Percentiles rank a stretch among this genome's conserved stretches.
Conservation (phyloP, 1,140 invertebrate genomes). For the Asbolus verrucosus region DNA sequence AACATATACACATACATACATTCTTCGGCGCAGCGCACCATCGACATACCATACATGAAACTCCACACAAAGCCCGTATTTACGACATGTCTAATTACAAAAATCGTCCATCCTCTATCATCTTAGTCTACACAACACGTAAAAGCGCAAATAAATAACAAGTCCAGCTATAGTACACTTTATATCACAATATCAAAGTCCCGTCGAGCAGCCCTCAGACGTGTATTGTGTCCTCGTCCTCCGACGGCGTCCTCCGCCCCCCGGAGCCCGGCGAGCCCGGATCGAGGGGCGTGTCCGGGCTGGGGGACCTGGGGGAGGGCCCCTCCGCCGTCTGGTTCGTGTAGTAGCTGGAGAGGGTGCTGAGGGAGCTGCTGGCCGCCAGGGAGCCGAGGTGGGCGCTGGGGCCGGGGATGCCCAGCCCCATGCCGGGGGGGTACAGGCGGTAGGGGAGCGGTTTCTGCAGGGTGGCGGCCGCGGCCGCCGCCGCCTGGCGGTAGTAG, state of each 20-base stretch:
- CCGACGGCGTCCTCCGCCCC: constrained; percentile 67
- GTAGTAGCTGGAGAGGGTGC: constrained; percentile 73
- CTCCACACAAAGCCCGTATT: constrained; percentile 51
- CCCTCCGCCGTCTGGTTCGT: constrained; percentile 67
- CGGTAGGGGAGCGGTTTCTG: constrained; percentile 91
- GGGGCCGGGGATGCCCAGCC: constrained; percentile 72
- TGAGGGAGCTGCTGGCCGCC: constrained; percentile 70
- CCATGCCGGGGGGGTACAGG: constrained; percentile 74
- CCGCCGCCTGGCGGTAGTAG: constrained; percentile 83
- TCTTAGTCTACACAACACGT: constrained; percentile 60
- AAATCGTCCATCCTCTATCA: constrained; percentile 48
- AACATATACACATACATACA: constrained; percentile 47
- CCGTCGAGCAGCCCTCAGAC: constrained; percentile 55
- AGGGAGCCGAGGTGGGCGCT: constrained; percentile 71
- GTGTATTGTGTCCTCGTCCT: constrained; percentile 70
- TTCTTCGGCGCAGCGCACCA: neutral
- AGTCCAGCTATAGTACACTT: constrained; percentile 58
- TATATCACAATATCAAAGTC: constrained; percentile 60
- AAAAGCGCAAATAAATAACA: constrained; percentile 62
- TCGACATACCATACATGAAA: neutral
- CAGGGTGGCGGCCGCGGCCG: constrained; percentile 79
- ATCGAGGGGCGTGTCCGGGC: constrained; percentile 66
- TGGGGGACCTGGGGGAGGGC: constrained; percentile 58
- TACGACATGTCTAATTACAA: constrained; percentile 49
- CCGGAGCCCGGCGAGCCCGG: constrained; percentile 63